Evolutionary conservation across 2,888 invertebrate species (phyloP).

Genomic region (Xanthia icteritia): DNA sequence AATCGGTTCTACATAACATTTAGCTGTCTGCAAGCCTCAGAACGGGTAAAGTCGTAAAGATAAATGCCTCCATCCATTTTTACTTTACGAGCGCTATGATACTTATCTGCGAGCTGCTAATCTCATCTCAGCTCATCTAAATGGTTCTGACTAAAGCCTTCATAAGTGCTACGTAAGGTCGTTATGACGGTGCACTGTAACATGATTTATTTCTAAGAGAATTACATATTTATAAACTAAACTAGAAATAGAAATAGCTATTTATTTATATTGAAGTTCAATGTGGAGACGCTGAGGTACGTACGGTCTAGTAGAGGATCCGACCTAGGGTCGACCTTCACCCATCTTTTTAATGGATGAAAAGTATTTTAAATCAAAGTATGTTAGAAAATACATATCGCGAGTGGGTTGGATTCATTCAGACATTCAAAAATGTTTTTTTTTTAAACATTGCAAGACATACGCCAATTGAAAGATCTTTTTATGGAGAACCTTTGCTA

Average conservation of each 20-base stretch:
- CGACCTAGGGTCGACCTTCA: too few species aligned
- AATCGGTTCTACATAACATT: slow-evolving; percentile 20
- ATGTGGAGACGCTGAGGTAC: too few species aligned
- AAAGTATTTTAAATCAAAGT: too few species aligned
- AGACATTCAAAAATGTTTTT: too few species aligned
- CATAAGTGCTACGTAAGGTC: slow-evolving; percentile 27
- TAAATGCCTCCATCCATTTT: slow-evolving; percentile 57
- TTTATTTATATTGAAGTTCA: neutral
- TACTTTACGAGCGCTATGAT: slow-evolving; percentile 54
- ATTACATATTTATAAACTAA: neutral
- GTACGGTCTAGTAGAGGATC: too few species aligned
- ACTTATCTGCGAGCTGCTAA: slow-evolving; percentile 51
- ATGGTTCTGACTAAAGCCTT: slow-evolving; percentile 35
- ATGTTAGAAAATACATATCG: too few species aligned
- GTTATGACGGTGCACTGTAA: slow-evolving; percentile 1
- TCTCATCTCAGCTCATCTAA: slow-evolving; percentile 49
- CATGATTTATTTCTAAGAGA: slow-evolving; percentile 1
- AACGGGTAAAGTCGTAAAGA: slow-evolving; percentile 51
- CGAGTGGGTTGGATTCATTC: too few species aligned
- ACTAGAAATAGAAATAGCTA: neutral
- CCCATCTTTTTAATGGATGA: too few species aligned
- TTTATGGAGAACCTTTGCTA: too few species aligned
- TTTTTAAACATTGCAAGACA: too few species aligned
- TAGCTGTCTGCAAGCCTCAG: slow-evolving; percentile 25
- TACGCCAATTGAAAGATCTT: too few species aligned